Evolutionary conservation across 2,888 invertebrate genomes (phyloP).

Genomic region (Pristionchus japonicus): DNA sequence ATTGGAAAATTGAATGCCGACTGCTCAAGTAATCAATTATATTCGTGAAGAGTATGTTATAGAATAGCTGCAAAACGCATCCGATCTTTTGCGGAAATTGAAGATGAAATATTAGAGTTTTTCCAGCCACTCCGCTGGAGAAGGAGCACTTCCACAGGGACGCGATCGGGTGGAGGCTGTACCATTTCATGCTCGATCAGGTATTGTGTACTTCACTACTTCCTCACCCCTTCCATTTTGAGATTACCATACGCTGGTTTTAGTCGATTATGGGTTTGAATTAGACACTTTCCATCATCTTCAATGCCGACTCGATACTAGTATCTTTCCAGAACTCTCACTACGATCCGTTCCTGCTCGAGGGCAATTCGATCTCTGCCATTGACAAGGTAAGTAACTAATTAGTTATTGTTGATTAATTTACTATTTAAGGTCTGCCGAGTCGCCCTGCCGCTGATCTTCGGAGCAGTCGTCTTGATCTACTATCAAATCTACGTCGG

Average conservation of each 20-base stretch:
- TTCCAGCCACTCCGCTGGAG: neutral
- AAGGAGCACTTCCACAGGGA: slow-evolving; percentile 62
- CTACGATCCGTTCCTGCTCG: slow-evolving; percentile 32
- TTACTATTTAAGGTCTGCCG: slow-evolving; percentile 75
- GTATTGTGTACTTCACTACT: no score
- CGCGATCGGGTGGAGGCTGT: slow-evolving; percentile 65
- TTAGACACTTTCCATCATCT: no score
- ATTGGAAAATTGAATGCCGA: no score
- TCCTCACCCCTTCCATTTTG: no score
- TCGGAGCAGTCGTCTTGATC: slow-evolving; percentile 84
- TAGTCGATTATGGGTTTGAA: neutral
- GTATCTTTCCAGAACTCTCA: slow-evolving; percentile 38
- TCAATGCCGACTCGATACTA: no score
- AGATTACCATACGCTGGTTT: no score
- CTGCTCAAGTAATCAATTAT: no score
- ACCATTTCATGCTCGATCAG: slow-evolving; percentile 65
- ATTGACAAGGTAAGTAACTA: slow-evolving; percentile 6
- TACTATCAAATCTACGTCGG: slow-evolving; percentile 81
- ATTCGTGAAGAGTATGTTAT: neutral
- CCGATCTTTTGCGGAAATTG: neutral
- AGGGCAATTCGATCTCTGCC: slow-evolving; percentile 31
- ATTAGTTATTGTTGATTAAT: no score
- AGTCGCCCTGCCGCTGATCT: slow-evolving; percentile 85
- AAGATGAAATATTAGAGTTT: neutral
- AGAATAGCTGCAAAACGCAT: neutral